Conservation (phyloP, 2,888 invertebrate species). For the Hydroisotoma schaefferi region DNA sequence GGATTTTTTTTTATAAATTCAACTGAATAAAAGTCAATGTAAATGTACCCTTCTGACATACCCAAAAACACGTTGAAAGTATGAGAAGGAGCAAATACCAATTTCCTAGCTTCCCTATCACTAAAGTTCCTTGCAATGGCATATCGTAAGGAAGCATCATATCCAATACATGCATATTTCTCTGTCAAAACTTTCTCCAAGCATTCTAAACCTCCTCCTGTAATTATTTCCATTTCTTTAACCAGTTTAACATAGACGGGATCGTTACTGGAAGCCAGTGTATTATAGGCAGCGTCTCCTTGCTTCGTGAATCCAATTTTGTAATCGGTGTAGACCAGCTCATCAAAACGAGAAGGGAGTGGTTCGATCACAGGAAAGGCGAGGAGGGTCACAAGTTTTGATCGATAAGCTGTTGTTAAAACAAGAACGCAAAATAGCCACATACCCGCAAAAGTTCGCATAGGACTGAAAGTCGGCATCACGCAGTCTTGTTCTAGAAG, state of each 20-base stretch:
- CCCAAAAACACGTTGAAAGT: slow-evolving; percentile 28
- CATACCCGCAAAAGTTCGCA: slow-evolving; percentile 22
- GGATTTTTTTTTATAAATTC: too few relatives aligned
- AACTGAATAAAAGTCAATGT: too few relatives aligned
- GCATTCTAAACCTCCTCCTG: slow-evolving; percentile 20
- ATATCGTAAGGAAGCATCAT: slow-evolving; percentile 23
- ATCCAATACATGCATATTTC: slow-evolving; percentile 22
- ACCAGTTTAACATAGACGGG: slow-evolving; percentile 21
- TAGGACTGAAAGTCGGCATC: background rate
- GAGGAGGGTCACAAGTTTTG: slow-evolving; percentile 25
- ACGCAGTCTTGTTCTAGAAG: background rate
- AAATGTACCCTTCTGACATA: slow-evolving; percentile 13
- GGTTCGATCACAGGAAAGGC: slow-evolving; percentile 29
- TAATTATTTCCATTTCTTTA: slow-evolving; percentile 21
- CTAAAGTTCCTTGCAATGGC: slow-evolving; percentile 22
- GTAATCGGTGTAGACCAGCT: slow-evolving; percentile 5
- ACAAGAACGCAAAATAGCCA: slow-evolving; percentile 31
- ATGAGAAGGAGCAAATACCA: slow-evolving; percentile 19
- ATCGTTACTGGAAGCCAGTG: slow-evolving; percentile 17
- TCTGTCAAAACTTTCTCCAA: slow-evolving; percentile 19
- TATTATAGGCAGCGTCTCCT: slow-evolving; percentile 25
- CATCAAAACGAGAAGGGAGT: slow-evolving; percentile 21
- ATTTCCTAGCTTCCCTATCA: slow-evolving; percentile 15
- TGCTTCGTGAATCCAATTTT: slow-evolving; percentile 32
- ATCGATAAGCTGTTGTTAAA: slow-evolving; percentile 27